Base-by-base conservation (phyloP, 2,113 vertebrate species). In the Jaculus jaculus region DNA sequence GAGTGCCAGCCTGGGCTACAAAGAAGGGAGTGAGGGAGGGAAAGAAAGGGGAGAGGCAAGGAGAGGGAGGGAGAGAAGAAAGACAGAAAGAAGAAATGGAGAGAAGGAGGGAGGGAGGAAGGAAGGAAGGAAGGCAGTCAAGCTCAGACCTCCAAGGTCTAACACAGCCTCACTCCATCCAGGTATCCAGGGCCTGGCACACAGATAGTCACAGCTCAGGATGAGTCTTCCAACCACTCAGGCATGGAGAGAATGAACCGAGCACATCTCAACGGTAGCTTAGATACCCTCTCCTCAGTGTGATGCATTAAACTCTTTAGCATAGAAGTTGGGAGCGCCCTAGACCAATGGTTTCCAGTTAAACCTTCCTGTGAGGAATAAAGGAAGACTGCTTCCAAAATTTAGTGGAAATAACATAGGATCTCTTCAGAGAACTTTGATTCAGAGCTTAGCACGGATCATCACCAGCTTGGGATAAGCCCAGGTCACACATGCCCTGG, bases 401-500 rank as follows among this genome's bases (percentile, higher is more conserved):
- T 39, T n/a, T 68, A 75, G 30, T 63, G 47, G 32, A 11, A 20
- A 80, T 21, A 60, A 32, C 34, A 15, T 1, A 16, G 5, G 9
- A 47, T 24, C 24, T 20, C 47, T 47, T 54, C 17, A 34, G 47
- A 21, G 68, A 15, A 39, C 7, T 47, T 26, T 82, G 28, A 15
- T 30, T 37, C 21, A 61, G 26, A 69, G 37, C 90, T 66, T 37
- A n/a, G 23, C 77, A 24, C 58, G 32, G 72, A 37, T 17, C 15
- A 21, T 15, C 32, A 0, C 17, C 5, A 10, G 20, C 24, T 34
- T 85, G 37, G 54, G 23, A 26, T 61, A 42, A 42, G 28, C 28
- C 16, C 47, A n/a, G 34, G 47, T 20, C 68, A 47, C 34, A 47
- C 5, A 5, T 0, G 0, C 54, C 11, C 23, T 12, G 5, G 13